Evolutionary conservation across 2,888 invertebrate genomes (phyloP).

Genomic region (Latrodectus elegans): DNA sequence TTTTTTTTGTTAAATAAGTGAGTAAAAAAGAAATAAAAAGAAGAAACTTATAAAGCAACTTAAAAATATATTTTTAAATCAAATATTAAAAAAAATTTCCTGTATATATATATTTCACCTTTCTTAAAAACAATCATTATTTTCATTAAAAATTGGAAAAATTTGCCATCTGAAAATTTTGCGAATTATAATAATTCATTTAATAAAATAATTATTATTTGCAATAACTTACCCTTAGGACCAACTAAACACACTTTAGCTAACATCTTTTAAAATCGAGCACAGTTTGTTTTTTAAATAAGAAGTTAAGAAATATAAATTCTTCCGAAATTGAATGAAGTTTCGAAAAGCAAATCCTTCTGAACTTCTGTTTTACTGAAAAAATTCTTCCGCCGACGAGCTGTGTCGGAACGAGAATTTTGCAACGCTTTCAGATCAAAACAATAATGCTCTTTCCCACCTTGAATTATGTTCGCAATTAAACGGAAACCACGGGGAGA

Average conservation of each 20-base stretch:
- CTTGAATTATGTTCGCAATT: slow-evolving; percentile 65
- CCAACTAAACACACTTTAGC: slow-evolving; percentile 64
- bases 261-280: slow-evolving; percentile 17
- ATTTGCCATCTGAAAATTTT: no score
- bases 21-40: no score
- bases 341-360: not conserved
- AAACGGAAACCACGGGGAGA: slow-evolving; percentile 39
- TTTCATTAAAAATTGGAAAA: no score
- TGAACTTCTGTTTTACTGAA: not conserved
- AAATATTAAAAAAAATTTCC: no score
- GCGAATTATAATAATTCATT: no score
- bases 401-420: not conserved
- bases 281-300: slow-evolving; percentile 2
- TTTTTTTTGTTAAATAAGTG: no score
- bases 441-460: slow-evolving; percentile 24
- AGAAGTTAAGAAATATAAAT: not conserved
- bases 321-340: not conserved
- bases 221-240: slow-evolving; percentile 45
- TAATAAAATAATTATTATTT: no score
- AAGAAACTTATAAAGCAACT: no score
- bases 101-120: no score
- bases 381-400: not conserved
- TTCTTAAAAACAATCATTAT: no score
- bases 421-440: slow-evolving; percentile 3
- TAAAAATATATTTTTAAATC: no score